Conservation (phyloP, 1,140 invertebrate genomes). For the Drosophila ercepeae region DNA sequence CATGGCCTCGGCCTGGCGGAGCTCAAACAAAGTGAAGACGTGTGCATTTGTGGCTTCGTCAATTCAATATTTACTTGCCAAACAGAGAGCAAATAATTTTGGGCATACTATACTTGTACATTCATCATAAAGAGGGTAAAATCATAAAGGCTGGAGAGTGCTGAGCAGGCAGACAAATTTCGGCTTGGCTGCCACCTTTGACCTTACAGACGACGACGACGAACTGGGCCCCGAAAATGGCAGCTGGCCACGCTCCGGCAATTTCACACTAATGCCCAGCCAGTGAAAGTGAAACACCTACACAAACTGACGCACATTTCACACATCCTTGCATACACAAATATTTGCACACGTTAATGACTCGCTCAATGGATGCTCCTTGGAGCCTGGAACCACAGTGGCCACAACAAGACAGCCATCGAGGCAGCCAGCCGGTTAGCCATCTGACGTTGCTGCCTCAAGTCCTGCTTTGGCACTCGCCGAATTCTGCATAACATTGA, state of each 20-base stretch:
- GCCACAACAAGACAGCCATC: conserved; percentile 12
- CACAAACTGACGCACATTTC: conserved; percentile 6
- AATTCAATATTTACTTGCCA: conserved; percentile 42
- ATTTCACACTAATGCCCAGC: conserved; percentile 55
- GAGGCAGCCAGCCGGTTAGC: conserved; percentile 1
- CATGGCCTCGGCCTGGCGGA: conserved; percentile 10
- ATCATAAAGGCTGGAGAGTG: conserved; percentile 38
- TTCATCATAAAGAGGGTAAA: conserved; percentile 39
- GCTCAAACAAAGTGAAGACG: conserved; percentile 23
- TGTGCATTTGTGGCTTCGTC: conserved; percentile 38
- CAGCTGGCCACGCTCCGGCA: conserved; percentile 55
- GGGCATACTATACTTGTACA: conserved; percentile 30
- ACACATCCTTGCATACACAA: conserved; percentile 42
- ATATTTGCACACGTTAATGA: conserved; percentile 77
- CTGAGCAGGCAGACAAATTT: conserved; percentile 12
- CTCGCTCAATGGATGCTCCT: conserved; percentile 34
- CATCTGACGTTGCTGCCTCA: neutral
- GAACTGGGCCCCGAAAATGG: conserved; percentile 57
- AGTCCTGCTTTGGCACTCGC: neutral
- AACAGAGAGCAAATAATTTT: conserved; percentile 39
- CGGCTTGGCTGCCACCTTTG: conserved; percentile 48
- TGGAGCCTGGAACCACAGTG: conserved; percentile 11
- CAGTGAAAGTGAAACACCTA: conserved; percentile 28
- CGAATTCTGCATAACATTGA: conserved; percentile 74
- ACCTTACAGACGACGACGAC: conserved; percentile 43